These are phyloP conservation scores for Dromiciops gliroides DNA, from an alignment of 2,113 vertebrate genomes.

Conservation along the genomic window DNA sequence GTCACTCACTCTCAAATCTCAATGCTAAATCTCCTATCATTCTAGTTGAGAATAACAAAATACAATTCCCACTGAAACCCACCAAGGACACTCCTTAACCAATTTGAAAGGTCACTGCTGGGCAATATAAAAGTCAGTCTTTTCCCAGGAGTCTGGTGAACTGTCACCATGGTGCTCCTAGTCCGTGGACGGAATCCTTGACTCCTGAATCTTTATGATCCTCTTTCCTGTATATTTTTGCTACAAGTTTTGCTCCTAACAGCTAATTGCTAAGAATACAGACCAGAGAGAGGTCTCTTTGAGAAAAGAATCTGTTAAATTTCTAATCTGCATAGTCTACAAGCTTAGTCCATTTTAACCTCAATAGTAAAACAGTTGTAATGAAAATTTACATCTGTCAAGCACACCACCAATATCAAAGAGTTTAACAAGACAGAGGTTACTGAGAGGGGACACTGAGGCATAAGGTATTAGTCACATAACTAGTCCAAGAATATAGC, in stretches of 20 bases:
- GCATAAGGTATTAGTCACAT: constrained; percentile 6
- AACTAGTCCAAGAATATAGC: background rate
- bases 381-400: background rate
- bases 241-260: constrained; percentile 2
- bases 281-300: background rate
- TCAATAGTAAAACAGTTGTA: background rate
- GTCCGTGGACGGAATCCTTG: background rate
- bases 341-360: background rate
- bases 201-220: background rate
- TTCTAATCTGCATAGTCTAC: background rate
- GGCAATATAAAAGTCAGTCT: background rate
- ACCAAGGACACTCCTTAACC: constrained; percentile 16
- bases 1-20: background rate
- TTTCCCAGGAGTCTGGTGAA: background rate
- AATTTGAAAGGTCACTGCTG: constrained; percentile 1
- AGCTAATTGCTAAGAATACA: background rate
- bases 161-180: background rate
- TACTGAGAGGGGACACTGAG: constrained; percentile 38
- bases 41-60: background rate
- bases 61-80: background rate
- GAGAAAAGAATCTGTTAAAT: background rate
- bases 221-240: background rate
- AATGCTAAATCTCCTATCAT: constrained; percentile 34
- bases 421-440: background rate
- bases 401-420: background rate